Evolutionary conservation across 2,113 vertebrate genomes (phyloP).

Genomic region (Amphilophus citrinellus): DNA sequence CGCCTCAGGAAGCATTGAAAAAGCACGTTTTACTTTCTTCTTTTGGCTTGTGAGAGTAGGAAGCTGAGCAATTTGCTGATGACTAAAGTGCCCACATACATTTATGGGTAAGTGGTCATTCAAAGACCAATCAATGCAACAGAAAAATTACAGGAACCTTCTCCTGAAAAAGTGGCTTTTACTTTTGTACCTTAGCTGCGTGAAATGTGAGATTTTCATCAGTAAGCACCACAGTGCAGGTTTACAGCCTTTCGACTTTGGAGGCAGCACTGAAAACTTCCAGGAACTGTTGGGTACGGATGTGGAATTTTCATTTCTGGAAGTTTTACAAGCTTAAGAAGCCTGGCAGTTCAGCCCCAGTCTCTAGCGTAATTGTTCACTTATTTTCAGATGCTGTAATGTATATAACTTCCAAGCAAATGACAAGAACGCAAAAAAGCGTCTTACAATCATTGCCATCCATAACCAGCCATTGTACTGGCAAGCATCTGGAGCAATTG

Average conservation of each 20-base stretch:
- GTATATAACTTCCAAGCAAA: neutral
- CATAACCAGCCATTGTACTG: constrained; percentile 29
- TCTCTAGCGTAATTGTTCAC: neutral
- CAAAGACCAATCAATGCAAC: neutral
- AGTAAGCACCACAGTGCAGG: neutral
- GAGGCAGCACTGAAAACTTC: neutral
- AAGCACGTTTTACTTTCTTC: neutral
- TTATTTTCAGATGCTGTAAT: neutral
- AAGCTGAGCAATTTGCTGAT: neutral
- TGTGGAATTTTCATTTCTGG: neutral
- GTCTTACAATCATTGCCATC: constrained; percentile 14
- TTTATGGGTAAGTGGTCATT: neutral
- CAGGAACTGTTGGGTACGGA: neutral
- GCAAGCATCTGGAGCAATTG: constrained; percentile 52
- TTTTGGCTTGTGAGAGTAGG: neutral
- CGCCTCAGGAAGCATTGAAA: neutral
- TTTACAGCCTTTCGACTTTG: neutral
- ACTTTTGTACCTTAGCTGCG: neutral
- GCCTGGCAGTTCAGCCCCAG: neutral
- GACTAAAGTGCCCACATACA: neutral
- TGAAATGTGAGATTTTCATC: neutral
- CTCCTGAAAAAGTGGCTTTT: neutral
- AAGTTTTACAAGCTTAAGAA: neutral
- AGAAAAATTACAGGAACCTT: neutral
- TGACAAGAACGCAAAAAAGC: constrained; percentile 5